Base-by-base conservation (phyloP, 1,140 invertebrate genomes). In the Saxidomus purpurata region DNA sequence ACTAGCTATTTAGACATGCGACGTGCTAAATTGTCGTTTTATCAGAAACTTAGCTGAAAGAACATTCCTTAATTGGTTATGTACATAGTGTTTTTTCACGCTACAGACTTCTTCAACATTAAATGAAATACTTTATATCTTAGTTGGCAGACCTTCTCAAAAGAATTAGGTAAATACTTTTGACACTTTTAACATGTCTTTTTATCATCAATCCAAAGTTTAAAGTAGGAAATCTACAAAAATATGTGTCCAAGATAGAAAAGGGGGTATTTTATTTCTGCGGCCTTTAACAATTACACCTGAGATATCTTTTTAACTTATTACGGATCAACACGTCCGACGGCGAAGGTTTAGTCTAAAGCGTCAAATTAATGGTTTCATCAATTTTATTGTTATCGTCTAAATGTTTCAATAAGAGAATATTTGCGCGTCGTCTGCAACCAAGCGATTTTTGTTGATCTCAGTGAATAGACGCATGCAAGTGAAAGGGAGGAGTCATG, bases 21-120 rank as follows among this genome's bases (percentile, higher is more conserved):
- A 79, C 47, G 76, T 79, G 76, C 49, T 79, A 79, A 79, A 79
- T 55, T 79, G 47, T 13, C 76, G 47, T 79, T 77, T 79, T 79
- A 79, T 79, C 76, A 15, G 34, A 22, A 71, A 40, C 36, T 22
- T 71, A 28, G 11, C 36, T 36, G 67, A 71, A 71, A 71, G 67
- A 71, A 71, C 67, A 71, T 71, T 67, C 61, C 61, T 55, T 67
- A 67, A 67, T 67, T 67, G 61, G 9, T 67, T 67, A 40, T 71
- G 67, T 71, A 71, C 67, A 71, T 40, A 71, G 67, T n/a, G 69
- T 67, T 47, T 76, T 49, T 47, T 28, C 40, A 76, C 71, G 11
- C 38, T 49, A 43, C 28, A 55, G 31, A 55, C 76, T 55, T 52
- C 55, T 79, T 79, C 13, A 55, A 79, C 43, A 59, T 55, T 47